A percentile compares a stretch with the other conserved stretches of the same genome.
Evolutionary conservation across 2,888 invertebrate genomes (phyloP).

Genomic region (Clivina fossor): DNA sequence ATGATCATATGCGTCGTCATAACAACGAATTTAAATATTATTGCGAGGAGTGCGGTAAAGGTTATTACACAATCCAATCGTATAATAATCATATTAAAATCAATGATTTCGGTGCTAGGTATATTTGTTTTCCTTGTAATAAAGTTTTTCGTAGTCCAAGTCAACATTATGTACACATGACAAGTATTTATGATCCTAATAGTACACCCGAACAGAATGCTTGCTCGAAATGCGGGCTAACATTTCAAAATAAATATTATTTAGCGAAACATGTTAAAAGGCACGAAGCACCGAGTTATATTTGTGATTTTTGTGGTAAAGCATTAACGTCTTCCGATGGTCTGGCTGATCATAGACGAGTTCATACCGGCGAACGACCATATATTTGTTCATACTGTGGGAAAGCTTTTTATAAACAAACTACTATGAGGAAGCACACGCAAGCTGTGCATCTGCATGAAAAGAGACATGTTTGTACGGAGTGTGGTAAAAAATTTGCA

Average conservation of each 20-base stretch:
- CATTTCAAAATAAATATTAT: conserved; percentile 30
- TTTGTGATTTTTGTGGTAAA: conserved; percentile 35
- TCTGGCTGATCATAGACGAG: neutral
- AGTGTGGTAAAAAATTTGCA: conserved; percentile 43
- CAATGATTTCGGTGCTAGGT: too few relatives aligned
- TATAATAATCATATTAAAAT: too few relatives aligned
- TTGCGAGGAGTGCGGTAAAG: too few relatives aligned
- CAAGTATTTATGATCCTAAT: neutral
- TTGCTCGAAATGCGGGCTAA: neutral
- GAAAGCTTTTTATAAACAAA: neutral
- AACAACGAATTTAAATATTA: too few relatives aligned
- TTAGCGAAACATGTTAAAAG: conserved; percentile 32
- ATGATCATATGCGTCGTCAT: too few relatives aligned
- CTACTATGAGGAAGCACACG: neutral
- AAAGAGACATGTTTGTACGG: conserved; percentile 38
- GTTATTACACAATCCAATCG: too few relatives aligned
- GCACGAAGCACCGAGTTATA: conserved; percentile 36
- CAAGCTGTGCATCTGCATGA: conserved; percentile 3
- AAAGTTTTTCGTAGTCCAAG: too few relatives aligned
- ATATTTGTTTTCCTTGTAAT: too few relatives aligned
- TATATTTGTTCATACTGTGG: neutral
- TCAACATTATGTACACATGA: neutral
- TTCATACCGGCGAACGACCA: neutral
- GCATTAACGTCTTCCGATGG: conserved; percentile 30
- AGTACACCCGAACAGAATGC: neutral